These are phyloP conservation scores for Cyanoderma ruficeps DNA, from an alignment of 2,113 vertebrate species.

Conservation along the genomic window DNA sequence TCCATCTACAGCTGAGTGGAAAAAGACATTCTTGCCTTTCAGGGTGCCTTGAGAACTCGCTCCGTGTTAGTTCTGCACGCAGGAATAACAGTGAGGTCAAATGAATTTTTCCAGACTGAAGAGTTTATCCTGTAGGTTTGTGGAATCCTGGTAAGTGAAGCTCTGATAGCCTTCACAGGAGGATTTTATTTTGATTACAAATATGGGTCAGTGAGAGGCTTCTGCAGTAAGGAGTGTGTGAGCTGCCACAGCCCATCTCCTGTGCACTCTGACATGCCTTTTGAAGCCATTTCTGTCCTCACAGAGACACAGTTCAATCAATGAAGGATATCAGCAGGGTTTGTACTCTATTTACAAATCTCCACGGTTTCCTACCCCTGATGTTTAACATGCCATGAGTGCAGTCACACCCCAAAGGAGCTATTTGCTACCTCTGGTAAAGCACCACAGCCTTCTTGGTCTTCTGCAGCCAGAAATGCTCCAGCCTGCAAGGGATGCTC, in stretches of 20 bases:
- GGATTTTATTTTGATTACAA: not conserved
- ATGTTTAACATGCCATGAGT: not conserved
- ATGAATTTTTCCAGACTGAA: not conserved
- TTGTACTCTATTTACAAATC: not conserved
- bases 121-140: not conserved
- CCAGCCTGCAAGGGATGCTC: not conserved
- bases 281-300: not conserved
- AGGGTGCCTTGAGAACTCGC: not conserved
- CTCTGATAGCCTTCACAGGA: not conserved
- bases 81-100: not conserved
- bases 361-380: not conserved
- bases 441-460: not conserved
- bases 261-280: not conserved
- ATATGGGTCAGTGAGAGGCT: not conserved
- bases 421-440: accelerated
- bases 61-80: not conserved
- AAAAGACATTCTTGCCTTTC: not conserved
- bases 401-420: not conserved
- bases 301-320: not conserved
- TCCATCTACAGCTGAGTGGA: not conserved
- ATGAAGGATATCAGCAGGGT: not conserved
- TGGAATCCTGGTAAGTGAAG: not conserved
- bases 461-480: not conserved
- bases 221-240: accelerated
- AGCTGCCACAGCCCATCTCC: not conserved